Conservation (phyloP, 2,888 invertebrate species). For the Drosophila emarginata region DNA sequence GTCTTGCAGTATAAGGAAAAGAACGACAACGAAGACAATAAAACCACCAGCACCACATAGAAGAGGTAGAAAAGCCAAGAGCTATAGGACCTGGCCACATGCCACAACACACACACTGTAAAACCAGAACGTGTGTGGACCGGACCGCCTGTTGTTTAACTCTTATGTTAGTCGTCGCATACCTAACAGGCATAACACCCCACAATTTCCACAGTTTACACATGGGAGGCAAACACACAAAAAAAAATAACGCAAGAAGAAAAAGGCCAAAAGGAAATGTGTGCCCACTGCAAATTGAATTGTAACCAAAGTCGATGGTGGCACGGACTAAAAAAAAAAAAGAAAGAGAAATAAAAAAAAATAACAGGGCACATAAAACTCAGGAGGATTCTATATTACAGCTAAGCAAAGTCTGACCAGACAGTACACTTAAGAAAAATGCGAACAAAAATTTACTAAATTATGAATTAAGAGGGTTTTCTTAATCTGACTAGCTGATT, state of each 20-base stretch:
- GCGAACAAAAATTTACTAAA: too few relatives aligned
- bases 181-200: conserved; percentile 70
- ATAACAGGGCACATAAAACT: conserved; percentile 20
- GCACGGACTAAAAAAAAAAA: background rate
- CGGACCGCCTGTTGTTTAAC: conserved; percentile 54
- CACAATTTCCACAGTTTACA: conserved; percentile 59
- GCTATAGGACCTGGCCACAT: conserved; percentile 46
- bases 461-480: background rate
- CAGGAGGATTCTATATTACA: conserved; percentile 51
- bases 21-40: conserved; percentile 50
- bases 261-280: conserved; percentile 38
- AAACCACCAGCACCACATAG: conserved; percentile 39
- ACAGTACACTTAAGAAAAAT: conserved; percentile 17
- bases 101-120: conserved; percentile 37
- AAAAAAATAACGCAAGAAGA: conserved; percentile 44
- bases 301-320: conserved; percentile 68
- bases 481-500: too few relatives aligned
- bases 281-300: conserved; percentile 71
- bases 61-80: conserved; percentile 24
- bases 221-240: conserved; percentile 10
- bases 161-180: conserved; percentile 31
- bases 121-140: background rate
- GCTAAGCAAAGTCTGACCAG: conserved; percentile 57
- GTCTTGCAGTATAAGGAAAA: conserved; percentile 14
- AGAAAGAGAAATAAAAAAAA: background rate